Conservation (phyloP, 2,113 vertebrate species). For the Corythornis cristatus region DNA sequence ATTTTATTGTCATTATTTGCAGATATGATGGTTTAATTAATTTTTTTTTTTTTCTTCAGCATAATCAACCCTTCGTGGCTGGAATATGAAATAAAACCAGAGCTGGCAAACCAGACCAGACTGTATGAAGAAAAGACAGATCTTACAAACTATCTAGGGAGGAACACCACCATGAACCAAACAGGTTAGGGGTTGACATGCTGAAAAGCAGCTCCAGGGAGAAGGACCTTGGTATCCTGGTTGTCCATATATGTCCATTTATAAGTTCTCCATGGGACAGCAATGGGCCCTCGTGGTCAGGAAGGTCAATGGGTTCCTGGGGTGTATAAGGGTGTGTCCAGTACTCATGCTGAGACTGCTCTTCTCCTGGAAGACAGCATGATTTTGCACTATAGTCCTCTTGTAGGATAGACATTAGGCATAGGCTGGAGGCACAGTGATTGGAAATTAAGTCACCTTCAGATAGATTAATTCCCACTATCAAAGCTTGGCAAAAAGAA, state of each 20-base stretch:
- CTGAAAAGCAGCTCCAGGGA: no score
- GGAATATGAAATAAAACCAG: neutral
- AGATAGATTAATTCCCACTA: neutral
- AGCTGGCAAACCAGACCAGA: neutral
- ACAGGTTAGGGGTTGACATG: no score
- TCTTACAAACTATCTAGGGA: neutral
- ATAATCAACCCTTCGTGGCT: neutral
- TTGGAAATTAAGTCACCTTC: neutral
- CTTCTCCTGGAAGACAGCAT: neutral
- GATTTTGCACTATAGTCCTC: neutral
- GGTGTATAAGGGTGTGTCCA: no score
- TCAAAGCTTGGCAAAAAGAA: rapidly evolving
- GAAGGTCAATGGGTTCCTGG: no score
- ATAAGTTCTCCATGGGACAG: no score
- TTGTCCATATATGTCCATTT: no score
- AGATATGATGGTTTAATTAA: no score
- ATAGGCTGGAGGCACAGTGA: neutral
- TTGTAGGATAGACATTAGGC: neutral
- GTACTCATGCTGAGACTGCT: neutral
- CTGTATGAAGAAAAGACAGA: neutral
- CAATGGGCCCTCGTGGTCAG: no score
- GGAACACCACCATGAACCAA: no score
- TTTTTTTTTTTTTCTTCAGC: neutral
- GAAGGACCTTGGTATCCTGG: no score
- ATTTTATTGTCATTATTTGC: neutral